Conservation (phyloP, 2,888 invertebrate genomes). For the Frankliniella fusca region DNA sequence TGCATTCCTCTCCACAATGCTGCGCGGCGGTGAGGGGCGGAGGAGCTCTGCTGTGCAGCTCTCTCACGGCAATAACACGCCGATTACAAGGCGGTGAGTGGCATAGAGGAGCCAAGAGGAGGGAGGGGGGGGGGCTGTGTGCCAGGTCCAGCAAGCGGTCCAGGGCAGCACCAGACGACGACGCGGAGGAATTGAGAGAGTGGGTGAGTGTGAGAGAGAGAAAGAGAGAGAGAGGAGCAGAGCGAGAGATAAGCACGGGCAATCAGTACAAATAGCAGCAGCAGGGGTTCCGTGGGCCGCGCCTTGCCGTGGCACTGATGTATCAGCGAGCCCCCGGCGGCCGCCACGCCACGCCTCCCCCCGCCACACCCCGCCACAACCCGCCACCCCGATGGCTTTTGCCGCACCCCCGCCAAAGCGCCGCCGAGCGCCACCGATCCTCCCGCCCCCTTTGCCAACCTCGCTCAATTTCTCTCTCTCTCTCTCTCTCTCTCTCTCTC, state of each 20-base stretch:
- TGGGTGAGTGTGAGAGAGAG: no score
- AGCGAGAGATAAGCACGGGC: not conserved
- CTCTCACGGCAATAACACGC: not conserved
- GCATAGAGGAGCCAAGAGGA: not conserved
- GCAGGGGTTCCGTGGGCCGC: not conserved
- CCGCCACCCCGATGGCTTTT: not conserved
- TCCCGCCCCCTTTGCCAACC: no score
- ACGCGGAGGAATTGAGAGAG: no score
- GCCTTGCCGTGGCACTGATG: constrained; percentile 15
- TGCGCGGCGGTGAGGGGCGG: no score
- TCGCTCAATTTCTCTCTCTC: no score
- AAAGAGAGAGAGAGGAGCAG: no score
- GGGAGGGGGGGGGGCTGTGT: not conserved
- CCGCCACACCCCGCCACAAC: not conserved
- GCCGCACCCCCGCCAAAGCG: not conserved
- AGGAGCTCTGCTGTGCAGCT: not conserved
- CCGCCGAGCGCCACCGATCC: no score
- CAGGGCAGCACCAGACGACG: no score
- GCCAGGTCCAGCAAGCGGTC: no score
- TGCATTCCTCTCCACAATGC: not conserved
- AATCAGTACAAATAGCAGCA: constrained; percentile 9
- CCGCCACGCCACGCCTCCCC: not conserved
- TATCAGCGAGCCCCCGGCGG: not conserved
- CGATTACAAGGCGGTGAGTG: not conserved
- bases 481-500: no score